phyloP scores from a whole-genome alignment of 2,113 vertebrate species.

The Cyprinodon tularosa region DNA sequence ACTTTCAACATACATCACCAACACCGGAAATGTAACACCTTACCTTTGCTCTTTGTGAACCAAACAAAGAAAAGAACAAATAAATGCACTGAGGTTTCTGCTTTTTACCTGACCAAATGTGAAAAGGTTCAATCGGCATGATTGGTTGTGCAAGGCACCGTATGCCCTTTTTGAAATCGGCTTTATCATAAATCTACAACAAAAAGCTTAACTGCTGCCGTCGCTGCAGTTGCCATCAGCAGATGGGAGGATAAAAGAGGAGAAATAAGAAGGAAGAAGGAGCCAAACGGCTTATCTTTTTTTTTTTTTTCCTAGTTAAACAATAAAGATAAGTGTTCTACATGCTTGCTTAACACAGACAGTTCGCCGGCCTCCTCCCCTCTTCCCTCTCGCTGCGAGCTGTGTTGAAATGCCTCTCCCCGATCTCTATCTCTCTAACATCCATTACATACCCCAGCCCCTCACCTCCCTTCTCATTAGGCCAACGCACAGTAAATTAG shows the following conservation, averaged over 20 bases:
- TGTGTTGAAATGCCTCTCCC: slow-evolving; percentile 78
- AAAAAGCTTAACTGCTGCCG: slow-evolving; percentile 66
- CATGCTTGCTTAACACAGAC: slow-evolving; percentile 72
- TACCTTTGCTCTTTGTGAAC: too few relatives aligned
- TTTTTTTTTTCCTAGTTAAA: slow-evolving; percentile 66
- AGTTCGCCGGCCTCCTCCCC: slow-evolving; percentile 66
- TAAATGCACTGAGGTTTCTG: not conserved
- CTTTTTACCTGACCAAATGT: not conserved
- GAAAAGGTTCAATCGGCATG: not conserved
- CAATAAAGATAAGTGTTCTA: slow-evolving; percentile 78
- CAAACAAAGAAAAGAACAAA: not conserved
- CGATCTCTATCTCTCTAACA: slow-evolving; percentile 80
- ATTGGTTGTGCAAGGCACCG: not conserved
- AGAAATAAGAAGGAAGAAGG: slow-evolving; percentile 9
- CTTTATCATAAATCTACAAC: slow-evolving; percentile 75
- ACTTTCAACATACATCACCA: too few relatives aligned
- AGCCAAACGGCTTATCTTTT: slow-evolving; percentile 63
- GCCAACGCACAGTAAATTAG: slow-evolving; percentile 82
- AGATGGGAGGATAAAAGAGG: slow-evolving; percentile 33
- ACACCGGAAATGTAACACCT: too few relatives aligned
- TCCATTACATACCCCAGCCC: slow-evolving; percentile 82
- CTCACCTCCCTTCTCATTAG: slow-evolving; percentile 84
- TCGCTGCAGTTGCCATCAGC: slow-evolving; percentile 49
- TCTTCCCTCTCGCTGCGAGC: slow-evolving; percentile 55
- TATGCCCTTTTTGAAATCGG: slow-evolving; percentile 63